Evolutionary conservation across 1,140 invertebrate species (phyloP).

Genomic region (Megalonaias nervosa): DNA sequence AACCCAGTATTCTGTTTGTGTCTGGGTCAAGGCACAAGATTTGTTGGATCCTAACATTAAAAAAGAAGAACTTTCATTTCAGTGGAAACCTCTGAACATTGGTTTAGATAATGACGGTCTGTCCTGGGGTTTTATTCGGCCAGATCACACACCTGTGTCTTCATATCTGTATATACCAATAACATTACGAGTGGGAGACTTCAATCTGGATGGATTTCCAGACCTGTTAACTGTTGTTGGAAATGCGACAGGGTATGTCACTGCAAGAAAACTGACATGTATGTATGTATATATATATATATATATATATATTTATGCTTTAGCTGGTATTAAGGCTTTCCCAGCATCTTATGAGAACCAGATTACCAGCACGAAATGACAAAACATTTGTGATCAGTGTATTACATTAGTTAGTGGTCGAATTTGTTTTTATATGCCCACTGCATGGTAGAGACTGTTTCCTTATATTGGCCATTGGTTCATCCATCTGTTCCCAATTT

Average conservation of each 20-base stretch:
- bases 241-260: conserved; percentile 47
- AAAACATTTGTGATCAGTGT: no score
- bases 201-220: conserved; percentile 96
- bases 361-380: no score
- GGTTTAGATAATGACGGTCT: conserved; percentile 34
- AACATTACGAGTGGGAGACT: conserved; percentile 86
- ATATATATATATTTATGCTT: neutral
- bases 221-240: conserved; percentile 87
- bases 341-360: no score
- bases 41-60: no score
- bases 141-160: conserved; percentile 16
- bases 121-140: conserved; percentile 48
- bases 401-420: no score
- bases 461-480: no score
- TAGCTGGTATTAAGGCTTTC: neutral
- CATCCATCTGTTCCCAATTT: no score
- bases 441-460: no score
- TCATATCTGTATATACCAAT: conserved; percentile 41
- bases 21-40: no score
- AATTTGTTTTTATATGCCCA: no score
- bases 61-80: neutral
- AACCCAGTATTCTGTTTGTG: no score
- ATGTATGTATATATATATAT: neutral
- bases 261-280: no score
- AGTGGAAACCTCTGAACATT: conserved; percentile 56